These are phyloP conservation scores for Pyrgilauda ruficollis DNA, from an alignment of 2,113 vertebrate species.

Conservation along the genomic window DNA sequence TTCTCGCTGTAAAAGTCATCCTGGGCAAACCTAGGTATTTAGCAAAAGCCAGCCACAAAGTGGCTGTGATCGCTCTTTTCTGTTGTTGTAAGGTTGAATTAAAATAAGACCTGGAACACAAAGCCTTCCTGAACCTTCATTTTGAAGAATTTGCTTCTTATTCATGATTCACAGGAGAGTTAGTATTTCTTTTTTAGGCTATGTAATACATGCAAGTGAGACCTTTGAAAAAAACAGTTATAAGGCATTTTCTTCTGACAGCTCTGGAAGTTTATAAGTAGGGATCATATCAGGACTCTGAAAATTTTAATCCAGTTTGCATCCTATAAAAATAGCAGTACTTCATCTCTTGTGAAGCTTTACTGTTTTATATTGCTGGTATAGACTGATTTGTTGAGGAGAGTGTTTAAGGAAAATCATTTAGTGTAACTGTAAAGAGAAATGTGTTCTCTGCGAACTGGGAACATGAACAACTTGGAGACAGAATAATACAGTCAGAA, in stretches of 20 bases:
- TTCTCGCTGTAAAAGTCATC: neutral
- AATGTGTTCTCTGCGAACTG: neutral
- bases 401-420: neutral
- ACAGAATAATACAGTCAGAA: neutral
- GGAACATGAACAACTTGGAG: neutral
- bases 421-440: neutral
- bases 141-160: neutral
- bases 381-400: neutral
- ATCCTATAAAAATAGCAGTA: conserved; percentile 10
- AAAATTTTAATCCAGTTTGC: neutral
- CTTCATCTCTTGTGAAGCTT: neutral
- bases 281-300: neutral
- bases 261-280: neutral
- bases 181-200: neutral
- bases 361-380: neutral
- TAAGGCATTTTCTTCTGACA: conserved; percentile 9
- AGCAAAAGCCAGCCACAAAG: neutral
- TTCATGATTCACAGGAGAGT: neutral
- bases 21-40: neutral
- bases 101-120: neutral
- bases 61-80: neutral
- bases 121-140: neutral
- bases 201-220: neutral
- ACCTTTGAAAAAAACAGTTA: neutral
- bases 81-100: neutral